phyloP scores from a whole-genome alignment of 2,113 vertebrate species.

The Paradoxurus hermaphroditus region DNA sequence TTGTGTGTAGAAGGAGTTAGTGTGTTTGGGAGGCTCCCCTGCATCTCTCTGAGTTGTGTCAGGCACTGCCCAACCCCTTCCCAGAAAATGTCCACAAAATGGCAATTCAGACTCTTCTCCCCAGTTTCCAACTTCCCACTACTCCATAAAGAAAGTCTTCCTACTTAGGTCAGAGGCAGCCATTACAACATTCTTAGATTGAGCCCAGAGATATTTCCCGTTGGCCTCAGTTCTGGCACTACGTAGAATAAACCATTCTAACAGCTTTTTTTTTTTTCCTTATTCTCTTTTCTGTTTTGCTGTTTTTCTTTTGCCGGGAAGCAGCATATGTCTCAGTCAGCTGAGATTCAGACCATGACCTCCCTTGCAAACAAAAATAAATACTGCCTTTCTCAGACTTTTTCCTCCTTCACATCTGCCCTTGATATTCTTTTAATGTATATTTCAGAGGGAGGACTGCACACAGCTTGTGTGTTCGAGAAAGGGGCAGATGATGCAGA shows the following conservation, averaged over 20 bases:
- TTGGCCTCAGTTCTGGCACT: neutral
- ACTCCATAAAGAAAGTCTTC: neutral
- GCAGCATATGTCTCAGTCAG: constrained; percentile 28
- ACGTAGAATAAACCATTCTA: neutral
- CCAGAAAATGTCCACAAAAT: neutral
- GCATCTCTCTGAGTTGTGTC: neutral
- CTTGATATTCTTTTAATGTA: neutral
- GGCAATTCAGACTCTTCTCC: neutral
- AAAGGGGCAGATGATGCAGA: neutral
- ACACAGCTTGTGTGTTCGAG: neutral
- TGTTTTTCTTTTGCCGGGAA: neutral
- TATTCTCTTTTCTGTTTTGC: constrained; percentile 3
- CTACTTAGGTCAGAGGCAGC: neutral
- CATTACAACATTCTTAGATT: neutral
- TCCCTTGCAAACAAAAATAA: constrained; percentile 23
- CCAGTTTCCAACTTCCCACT: neutral
- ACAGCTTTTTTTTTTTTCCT: neutral
- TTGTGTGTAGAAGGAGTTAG: neutral
- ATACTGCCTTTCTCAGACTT: neutral
- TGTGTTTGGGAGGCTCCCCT: neutral
- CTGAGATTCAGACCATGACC: constrained; percentile 21
- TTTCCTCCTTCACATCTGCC: neutral
- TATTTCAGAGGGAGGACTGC: neutral
- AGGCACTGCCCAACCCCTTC: neutral
- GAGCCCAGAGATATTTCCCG: neutral